These are phyloP conservation scores for Taenioides sp. DNA, from an alignment of 2,797 vertebrate genomes.

Conservation along the genomic window DNA sequence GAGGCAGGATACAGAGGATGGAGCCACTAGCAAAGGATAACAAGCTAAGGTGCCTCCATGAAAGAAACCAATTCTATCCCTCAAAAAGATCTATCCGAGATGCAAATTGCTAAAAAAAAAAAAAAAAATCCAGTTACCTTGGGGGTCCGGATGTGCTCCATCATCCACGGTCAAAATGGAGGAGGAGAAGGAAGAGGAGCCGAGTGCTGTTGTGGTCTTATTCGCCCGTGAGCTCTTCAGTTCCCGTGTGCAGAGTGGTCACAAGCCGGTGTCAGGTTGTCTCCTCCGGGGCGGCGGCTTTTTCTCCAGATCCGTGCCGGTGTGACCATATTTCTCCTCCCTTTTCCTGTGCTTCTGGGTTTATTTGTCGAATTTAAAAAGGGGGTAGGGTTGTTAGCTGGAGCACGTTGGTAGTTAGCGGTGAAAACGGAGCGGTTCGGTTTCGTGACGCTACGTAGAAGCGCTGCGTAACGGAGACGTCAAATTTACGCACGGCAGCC, in stretches of 20 bases:
- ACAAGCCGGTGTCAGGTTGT: neutral
- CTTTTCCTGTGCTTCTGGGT: neutral
- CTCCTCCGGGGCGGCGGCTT: neutral
- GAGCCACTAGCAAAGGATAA: too few relatives aligned
- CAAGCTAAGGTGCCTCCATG: neutral
- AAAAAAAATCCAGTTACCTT: conserved; percentile 53
- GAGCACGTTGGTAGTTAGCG: neutral
- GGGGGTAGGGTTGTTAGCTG: accelerated
- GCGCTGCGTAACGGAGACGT: neutral
- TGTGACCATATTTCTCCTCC: conserved; percentile 22
- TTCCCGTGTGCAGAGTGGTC: conserved; percentile 11
- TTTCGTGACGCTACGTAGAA: conserved; percentile 9
- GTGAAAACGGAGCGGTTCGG: neutral
- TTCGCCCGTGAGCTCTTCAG: conserved; percentile 17
- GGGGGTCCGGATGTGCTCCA: conserved; percentile 75
- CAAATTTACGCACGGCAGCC: neutral
- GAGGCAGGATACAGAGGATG: neutral
- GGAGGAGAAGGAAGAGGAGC: conserved; percentile 38
- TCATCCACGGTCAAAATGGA: conserved; percentile 67
- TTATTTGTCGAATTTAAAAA: neutral
- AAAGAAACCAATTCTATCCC: neutral
- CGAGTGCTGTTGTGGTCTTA: neutral
- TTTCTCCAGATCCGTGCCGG: neutral
- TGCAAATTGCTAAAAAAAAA: neutral
- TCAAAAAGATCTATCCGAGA: neutral